Percentiles rank a stretch among this genome's conserved stretches.
Conservation (phyloP, 92 coral and sea anemone genomes). For the Palythoa grandis region DNA sequence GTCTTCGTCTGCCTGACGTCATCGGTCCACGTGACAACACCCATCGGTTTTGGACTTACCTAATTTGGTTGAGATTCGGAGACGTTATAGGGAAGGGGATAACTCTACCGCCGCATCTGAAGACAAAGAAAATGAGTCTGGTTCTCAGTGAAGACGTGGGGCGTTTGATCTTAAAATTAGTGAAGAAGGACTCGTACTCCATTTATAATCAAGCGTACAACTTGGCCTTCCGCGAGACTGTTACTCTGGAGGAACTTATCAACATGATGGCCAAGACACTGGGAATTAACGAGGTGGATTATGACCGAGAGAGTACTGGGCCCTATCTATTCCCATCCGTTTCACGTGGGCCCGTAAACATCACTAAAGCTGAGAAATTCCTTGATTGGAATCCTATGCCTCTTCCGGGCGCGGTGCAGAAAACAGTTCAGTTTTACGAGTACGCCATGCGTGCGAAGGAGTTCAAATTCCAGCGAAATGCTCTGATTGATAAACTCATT, state of each 20-base stretch:
- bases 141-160: conserved; percentile 84
- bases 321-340: conserved; percentile 81
- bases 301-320: conserved; percentile 67
- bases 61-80: conserved; percentile 88
- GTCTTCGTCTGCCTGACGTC: conserved; percentile 94
- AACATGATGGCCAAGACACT: conserved; percentile 71
- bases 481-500: conserved; percentile 63
- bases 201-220: conserved; percentile 80
- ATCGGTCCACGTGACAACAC: conserved; percentile 97
- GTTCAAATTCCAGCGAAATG: conserved; percentile 72
- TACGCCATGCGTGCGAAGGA: conserved; percentile 83
- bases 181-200: conserved; percentile 42
- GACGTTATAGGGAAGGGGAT: conserved; percentile 75
- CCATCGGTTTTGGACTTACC: conserved; percentile 91
- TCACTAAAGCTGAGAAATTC: conserved; percentile 71
- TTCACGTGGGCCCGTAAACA: conserved; percentile 82
- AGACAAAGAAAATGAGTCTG: conserved; percentile 76
- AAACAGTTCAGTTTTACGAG: conserved; percentile 81
- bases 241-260: conserved; percentile 76
- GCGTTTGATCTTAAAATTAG: conserved; percentile 58
- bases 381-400: conserved; percentile 78
- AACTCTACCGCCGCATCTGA: conserved; percentile 68
- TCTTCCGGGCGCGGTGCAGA: conserved; percentile 57
- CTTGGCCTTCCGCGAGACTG: conserved; percentile 81
- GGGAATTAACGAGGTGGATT: conserved; percentile 67